Evolutionary conservation across 2,113 vertebrate genomes (phyloP), one percentile per base, ranked within the genome.

Genomic region (Anseranas semipalmata): DNA sequence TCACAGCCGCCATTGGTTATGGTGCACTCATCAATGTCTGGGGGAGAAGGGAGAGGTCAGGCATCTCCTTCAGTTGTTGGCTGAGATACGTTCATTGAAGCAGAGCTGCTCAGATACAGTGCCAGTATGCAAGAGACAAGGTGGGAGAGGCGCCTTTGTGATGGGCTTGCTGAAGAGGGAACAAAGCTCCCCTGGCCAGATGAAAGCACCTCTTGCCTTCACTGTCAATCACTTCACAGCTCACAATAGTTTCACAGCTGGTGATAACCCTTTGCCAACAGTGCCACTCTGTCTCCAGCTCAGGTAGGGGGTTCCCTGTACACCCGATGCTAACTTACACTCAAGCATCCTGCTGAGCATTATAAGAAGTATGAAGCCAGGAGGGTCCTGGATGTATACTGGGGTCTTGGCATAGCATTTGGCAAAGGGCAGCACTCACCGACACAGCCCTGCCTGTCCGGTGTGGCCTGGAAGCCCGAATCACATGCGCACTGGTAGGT

Each of bases 1-100:
- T 99, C 99, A 39, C 99, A 99, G 77, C 99, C 99, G 3, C 99
- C 99, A 6, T 99, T 99, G 98, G 98, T 98, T 46, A 99, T 98
- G 46, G 58, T 95, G 71, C 98, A 98, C 87, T 98, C 98, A 0
- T 98, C 97, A 5, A 98, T 98, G 85, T 98, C 94, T 93, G 93
- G 10, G 53, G 80, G 66, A 89, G 46, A 87, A 87, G 12, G 58
- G 35, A n/a, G 18, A 52, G 4, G 10, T 81, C 62, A 65, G 43
- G 39, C 18, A 22, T 12, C 48, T 3, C 16, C 8, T 5, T 4
- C 30, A 12, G 53, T 27, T 2, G 0, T 1, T 0, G 15, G 24
- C 10, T 21, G 72, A 63, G 63, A 4, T 0, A 25, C 0, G 0
- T 16, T 32, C 12, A 52, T 18, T 4, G 13, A 56, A 66, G 56